These are phyloP conservation scores for Chloroclystis v-ata DNA, from an alignment of 2,888 invertebrate species.

Conservation along the genomic window DNA sequence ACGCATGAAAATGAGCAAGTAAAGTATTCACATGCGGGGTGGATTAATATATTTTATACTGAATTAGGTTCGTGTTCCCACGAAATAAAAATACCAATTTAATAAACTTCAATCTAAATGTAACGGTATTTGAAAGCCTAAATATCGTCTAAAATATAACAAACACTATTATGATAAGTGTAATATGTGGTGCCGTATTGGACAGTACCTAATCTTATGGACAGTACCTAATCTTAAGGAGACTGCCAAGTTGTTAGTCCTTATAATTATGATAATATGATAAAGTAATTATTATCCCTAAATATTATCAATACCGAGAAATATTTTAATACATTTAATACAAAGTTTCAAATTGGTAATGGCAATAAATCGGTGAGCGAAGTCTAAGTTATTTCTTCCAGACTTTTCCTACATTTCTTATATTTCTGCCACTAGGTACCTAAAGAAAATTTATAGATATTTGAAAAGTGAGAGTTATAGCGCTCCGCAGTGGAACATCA, in stretches of 20 bases:
- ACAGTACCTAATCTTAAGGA: too few relatives aligned
- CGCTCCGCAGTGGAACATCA: constrained; percentile 3
- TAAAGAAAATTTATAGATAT: constrained; percentile 56
- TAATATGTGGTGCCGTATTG: too few relatives aligned
- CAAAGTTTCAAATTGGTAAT: too few relatives aligned
- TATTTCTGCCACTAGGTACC: constrained; percentile 48
- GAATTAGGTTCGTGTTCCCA: constrained; percentile 10
- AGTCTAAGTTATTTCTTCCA: constrained; percentile 37
- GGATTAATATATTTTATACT: constrained; percentile 15
- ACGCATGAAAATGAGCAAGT: constrained; percentile 30
- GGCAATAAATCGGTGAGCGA: constrained; percentile 28
- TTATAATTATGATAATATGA: too few relatives aligned
- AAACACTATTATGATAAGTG: too few relatives aligned
- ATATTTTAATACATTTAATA: background rate
- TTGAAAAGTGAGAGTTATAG: constrained; percentile 50
- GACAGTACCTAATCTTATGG: too few relatives aligned
- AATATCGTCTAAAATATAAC: too few relatives aligned
- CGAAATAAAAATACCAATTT: constrained; percentile 10
- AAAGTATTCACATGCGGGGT: constrained; percentile 24
- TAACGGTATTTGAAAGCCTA: too few relatives aligned
- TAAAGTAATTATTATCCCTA: too few relatives aligned
- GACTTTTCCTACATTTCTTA: constrained; percentile 45
- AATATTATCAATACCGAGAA: background rate
- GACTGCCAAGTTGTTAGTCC: too few relatives aligned
- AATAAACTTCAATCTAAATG: background rate